Evolutionary conservation across 1,140 invertebrate species (phyloP), one percentile per base, ranked within the genome.

Genomic region (Drosophila prosaltans): DNA sequence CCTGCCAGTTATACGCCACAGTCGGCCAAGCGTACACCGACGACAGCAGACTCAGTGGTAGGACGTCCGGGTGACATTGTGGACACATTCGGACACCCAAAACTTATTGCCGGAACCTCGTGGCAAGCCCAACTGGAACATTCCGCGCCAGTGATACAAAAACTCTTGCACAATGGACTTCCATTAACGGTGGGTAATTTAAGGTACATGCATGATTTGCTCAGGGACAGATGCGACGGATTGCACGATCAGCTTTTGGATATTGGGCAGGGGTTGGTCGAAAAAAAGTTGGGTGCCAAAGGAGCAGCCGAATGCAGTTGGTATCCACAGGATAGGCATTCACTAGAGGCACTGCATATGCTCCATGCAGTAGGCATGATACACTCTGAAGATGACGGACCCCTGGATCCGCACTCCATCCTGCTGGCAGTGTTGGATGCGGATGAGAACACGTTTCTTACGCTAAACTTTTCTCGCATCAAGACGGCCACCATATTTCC

Each of bases 401-500:
- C 95, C 73, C 92, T 97, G 6, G 96, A 96, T 91, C 84, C 94
- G 0, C 94, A 94, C 61, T 95, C 95, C 7, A 93, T 96, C 0
- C 74, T 96, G 6, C 89, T 97, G 1, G 95, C 97, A 91, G 95
- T 96, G 2, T 94, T 94, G 0, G 94, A 94, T 91, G 93, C 93
- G 11, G 92, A 83, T 36, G 90, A 73, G 3, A 80, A 79, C 57
- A 80, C 92, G 80, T 90, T 89, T 8, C 92, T 95, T 2, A 80
- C 91, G 8, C 74, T 96, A 8, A 95, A 96, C 86, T 92, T 96
- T 3, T 93, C 92, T 30, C 94, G 94, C 63, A 77, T 97, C 7
- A 93, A 94, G 39, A 94, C 95, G 48, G 97, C 95, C 81, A 95
- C 96, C 0, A 89, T 98, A 9, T 98, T 97, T 90, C 96, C 97